Percentiles rank a stretch among this genome's conserved stretches.
Evolutionary conservation across 2,888 invertebrate species (phyloP).

Genomic region (Drosophila dives): DNA sequence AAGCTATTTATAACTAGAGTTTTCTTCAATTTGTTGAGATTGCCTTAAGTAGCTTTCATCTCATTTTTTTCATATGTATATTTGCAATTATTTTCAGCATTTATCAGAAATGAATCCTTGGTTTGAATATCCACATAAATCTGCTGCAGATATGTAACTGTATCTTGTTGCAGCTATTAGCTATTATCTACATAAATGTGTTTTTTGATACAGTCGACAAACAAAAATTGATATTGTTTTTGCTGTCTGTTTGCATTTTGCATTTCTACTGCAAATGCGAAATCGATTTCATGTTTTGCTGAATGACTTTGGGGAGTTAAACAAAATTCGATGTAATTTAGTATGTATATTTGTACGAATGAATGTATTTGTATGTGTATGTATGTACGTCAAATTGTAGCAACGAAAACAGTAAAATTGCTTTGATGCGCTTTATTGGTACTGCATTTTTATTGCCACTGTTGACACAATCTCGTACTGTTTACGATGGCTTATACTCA

Average conservation of each 20-base stretch:
- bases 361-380: background rate
- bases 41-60: too few relatives aligned
- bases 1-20: background rate
- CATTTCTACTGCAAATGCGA: constrained; percentile 65
- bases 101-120: background rate
- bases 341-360: constrained; percentile 11
- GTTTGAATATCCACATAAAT: constrained; percentile 17
- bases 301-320: constrained; percentile 36
- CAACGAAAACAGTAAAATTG: constrained; percentile 22
- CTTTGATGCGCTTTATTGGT: constrained; percentile 52
- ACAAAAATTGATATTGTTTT: constrained; percentile 32
- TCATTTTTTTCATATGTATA: background rate
- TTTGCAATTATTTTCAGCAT: background rate
- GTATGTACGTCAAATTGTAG: constrained; percentile 19
- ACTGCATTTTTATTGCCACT: constrained; percentile 27
- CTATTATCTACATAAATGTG: constrained; percentile 5
- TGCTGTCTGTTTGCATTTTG: constrained; percentile 52
- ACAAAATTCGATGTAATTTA: constrained; percentile 1
- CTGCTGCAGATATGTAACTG: constrained; percentile 7
- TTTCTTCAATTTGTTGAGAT: background rate
- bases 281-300: constrained; percentile 60
- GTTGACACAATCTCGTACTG: constrained; percentile 36
- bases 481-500: constrained; percentile 30
- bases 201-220: constrained; percentile 46
- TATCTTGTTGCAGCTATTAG: constrained; percentile 22